Base-by-base conservation (phyloP, 2,888 invertebrate genomes). In the Scaptomyza cyrtandrae region DNA sequence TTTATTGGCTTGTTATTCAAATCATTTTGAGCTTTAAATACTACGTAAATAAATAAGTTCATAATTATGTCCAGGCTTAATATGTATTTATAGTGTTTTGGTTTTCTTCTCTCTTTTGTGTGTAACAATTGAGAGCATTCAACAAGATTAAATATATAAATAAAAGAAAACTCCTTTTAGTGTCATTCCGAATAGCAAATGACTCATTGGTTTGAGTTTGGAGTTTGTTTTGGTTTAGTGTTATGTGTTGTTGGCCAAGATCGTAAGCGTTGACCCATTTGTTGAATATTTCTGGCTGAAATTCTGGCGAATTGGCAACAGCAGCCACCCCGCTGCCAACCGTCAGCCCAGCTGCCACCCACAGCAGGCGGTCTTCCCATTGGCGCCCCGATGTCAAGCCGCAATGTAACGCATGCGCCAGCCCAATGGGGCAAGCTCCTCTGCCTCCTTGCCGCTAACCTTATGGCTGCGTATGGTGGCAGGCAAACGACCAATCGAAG, bases 401-500 rank as follows among this genome's bases (percentile, higher is more conserved):
- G 7, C 29, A 16, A 11, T 16, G 13, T 6, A 69, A 71, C 76
- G 76, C 76, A 76, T 76, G 76, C 73, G 73, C 46, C 58, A 53
- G 55, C 52, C 52, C n/a, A 24, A 37, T 24, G 14, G 10, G 31
- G 13, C 33, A 19, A 19, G 44, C 24, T 14, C 43, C 57, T n/a
- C n/a, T 46, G 52, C 39, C 60, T 16, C 35, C 58, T 46, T 19
- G 27, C 49, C 11, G 35, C 24, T 31, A 16, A 11, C 35, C 46
- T 35, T 29, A 1, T 16, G 29, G 6, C 9, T 10, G 31, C 49
- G 49, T 27, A 43, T 49, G 63, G 19, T 55, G 24, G 52, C 52
- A 14, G 52, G 7, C 37, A 52, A 50, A 48, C 81, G 68, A 75
- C 82, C 82, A 82, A 82, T 82, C 61, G 70, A 43, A 52, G 78